Conservation (phyloP, 2,113 vertebrate genomes). For the Narcine bancroftii region DNA sequence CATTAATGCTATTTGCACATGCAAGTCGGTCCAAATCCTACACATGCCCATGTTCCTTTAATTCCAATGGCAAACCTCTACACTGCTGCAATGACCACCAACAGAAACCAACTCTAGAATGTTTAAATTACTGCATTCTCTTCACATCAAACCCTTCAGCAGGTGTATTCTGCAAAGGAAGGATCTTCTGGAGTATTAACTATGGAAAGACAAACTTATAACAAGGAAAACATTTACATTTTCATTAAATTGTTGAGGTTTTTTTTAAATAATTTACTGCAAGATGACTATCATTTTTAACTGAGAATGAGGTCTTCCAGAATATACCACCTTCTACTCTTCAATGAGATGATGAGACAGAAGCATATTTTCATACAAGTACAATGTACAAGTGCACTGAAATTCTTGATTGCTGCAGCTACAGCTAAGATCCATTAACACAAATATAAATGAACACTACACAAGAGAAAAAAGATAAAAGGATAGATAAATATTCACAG, state of each 20-base stretch:
- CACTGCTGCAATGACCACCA: neutral
- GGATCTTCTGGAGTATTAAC: neutral
- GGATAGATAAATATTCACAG: too few relatives aligned
- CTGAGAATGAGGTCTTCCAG: neutral
- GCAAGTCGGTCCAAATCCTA: neutral
- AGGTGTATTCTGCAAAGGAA: neutral
- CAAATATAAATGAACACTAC: too few relatives aligned
- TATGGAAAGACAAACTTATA: neutral
- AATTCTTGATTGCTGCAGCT: too few relatives aligned
- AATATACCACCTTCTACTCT: neutral
- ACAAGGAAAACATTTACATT: neutral
- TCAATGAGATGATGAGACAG: too few relatives aligned
- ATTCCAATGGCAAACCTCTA: neutral
- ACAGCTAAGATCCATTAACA: too few relatives aligned
- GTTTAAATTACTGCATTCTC: neutral
- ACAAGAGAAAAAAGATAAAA: too few relatives aligned
- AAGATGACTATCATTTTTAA: conserved; percentile 14
- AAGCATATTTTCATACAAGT: too few relatives aligned
- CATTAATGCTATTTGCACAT: neutral
- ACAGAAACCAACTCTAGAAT: neutral
- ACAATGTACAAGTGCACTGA: too few relatives aligned
- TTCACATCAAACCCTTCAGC: neutral
- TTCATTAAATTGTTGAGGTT: neutral
- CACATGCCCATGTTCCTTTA: neutral
- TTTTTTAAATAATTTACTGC: neutral